Base-by-base conservation (phyloP, 2,888 invertebrate genomes). In the Pegoplata infirma region DNA sequence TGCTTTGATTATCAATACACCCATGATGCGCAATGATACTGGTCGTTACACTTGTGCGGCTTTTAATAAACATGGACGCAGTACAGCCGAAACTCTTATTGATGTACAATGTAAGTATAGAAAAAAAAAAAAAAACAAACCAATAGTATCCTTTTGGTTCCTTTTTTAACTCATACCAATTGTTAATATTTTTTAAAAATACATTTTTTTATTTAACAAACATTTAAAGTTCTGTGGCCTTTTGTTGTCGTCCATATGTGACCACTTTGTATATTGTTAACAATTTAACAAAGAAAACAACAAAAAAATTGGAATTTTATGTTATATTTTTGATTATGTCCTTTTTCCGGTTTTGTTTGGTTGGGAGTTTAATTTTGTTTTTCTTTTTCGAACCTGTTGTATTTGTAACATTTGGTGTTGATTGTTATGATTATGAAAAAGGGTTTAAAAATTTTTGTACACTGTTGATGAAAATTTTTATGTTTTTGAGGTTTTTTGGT, bases 31-130 rank as follows among this genome's bases (percentile, higher is more conserved):
- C 82, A 91, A 92, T 8, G 93, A 95, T 83, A 94, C 92, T 28
- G 97, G 97, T 0, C 92, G 92, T 74, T 97, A 96, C 87, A 91
- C 93, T 53, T 97, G 97, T 86, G 92, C 94, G 82, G 95, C 95
- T 0, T 92, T 90, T 84, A 95, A 97, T 89, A 92, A 94, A 82
- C 96, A 97, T 80, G 97, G 97, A 16, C 92, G 91, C 64, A 92
- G 92, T 80, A 93, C 91, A 58, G 92, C 93, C 10, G 91, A 92
- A 17, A 93, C 95, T 4, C 91, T 91, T 81, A 91, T 97, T 83
- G 94, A 96, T 89, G 96, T 97, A 46, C 92, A 94, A 90, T 97
- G 97, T 97, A 90, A 94, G 89, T 87, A 81, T 53, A n/a, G 19
- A 16, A 49, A 16, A 19, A 10, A 51, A 51, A 51, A 49, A 10